Evolutionary conservation across 2,797 vertebrate species (phyloP).

Genomic region (Pipistrellus pygmaeus): DNA sequence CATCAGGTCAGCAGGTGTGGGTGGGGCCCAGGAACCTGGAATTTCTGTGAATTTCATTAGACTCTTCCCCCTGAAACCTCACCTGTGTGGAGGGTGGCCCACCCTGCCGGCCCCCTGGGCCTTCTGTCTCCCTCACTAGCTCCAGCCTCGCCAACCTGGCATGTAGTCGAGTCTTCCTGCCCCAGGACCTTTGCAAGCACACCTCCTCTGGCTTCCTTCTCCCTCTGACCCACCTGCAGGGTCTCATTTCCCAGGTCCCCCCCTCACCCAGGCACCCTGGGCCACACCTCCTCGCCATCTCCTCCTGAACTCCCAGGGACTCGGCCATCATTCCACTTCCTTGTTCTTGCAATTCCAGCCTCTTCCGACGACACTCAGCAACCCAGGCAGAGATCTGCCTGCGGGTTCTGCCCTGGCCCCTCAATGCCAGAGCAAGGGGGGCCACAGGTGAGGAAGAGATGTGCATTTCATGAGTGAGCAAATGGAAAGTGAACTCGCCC

Average conservation of each 20-base stretch:
- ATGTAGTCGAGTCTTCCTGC: background rate
- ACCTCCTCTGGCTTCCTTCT: background rate
- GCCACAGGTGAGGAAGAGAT: accelerated
- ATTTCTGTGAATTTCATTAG: background rate
- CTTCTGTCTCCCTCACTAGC: background rate
- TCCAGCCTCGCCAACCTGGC: background rate
- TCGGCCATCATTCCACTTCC: accelerated
- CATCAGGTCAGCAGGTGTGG: background rate
- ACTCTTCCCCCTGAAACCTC: background rate
- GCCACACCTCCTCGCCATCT: background rate
- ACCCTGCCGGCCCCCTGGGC: accelerated
- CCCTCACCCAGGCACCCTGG: background rate
- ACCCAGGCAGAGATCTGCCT: background rate
- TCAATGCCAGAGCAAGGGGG: background rate
- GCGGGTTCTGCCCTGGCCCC: accelerated
- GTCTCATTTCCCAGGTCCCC: background rate
- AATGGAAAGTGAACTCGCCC: background rate
- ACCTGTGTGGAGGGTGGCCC: background rate
- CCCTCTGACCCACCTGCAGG: background rate
- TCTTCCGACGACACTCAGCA: background rate
- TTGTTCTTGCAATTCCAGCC: background rate
- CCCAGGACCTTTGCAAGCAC: background rate
- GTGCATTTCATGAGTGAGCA: background rate
- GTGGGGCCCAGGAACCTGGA: background rate
- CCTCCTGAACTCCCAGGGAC: background rate